Evolutionary conservation across 2,888 invertebrate species (phyloP).

Genomic region (Sepioteuthis lessoniana): DNA sequence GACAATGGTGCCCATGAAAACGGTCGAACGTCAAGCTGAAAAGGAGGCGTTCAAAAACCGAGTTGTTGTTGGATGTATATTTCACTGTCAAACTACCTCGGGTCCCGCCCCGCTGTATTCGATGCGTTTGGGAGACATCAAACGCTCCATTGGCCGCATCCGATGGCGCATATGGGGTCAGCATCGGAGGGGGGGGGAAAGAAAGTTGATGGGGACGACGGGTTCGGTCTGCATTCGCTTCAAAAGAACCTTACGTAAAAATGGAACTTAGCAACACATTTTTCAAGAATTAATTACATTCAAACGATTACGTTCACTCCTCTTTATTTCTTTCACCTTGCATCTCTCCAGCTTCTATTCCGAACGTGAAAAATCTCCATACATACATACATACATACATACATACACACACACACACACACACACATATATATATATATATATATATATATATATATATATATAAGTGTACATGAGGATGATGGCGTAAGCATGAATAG

Average conservation of each 20-base stretch:
- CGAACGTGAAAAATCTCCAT: no score
- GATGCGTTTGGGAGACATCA: neutral
- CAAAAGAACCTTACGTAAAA: constrained; percentile 33
- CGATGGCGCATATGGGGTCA: neutral
- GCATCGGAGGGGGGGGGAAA: no score
- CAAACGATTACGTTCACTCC: neutral
- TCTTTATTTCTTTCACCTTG: neutral
- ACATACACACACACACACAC: no score
- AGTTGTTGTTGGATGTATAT: neutral
- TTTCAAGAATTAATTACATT: neutral
- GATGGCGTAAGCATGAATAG: neutral
- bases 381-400: no score
- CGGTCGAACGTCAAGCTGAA: neutral
- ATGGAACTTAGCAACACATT: constrained; percentile 33
- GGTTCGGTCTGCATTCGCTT: neutral
- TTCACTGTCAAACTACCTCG: neutral
- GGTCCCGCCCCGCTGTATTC: neutral
- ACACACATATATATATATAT: neutral
- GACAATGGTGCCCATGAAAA: neutral
- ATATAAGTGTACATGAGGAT: neutral
- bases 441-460: neutral
- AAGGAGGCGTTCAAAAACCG: constrained; percentile 2
- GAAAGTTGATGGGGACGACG: no score
- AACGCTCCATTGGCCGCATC: constrained; percentile 33
- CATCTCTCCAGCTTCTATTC: neutral